phyloP scores from a whole-genome alignment of 2,797 vertebrate species.

The Myiotriccus ornatus region DNA sequence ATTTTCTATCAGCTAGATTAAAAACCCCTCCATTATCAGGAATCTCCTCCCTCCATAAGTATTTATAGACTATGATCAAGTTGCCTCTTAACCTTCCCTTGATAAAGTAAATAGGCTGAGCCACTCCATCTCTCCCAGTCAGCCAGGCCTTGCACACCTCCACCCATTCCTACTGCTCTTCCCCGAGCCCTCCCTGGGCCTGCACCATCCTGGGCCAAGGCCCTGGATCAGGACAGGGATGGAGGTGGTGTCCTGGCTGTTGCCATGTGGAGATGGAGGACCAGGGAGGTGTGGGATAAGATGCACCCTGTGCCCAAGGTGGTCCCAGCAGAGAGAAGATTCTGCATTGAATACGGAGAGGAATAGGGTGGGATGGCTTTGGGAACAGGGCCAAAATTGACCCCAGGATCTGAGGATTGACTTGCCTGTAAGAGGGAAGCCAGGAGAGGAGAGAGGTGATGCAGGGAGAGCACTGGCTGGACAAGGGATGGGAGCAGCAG shows the following conservation, averaged over 20 bases:
- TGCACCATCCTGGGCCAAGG: not conserved
- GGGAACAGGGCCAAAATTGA: not conserved
- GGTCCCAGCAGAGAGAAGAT: not conserved
- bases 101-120: not conserved
- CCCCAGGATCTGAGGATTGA: not conserved
- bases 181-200: not conserved
- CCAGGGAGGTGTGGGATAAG: not conserved
- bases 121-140: not conserved
- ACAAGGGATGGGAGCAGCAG: not conserved
- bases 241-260: not conserved
- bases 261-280: not conserved
- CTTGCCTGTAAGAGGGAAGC: not conserved
- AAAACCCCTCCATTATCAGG: constrained; percentile 60
- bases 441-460: not conserved
- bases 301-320: not conserved
- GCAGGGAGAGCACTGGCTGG: not conserved
- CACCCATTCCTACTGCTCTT: not conserved
- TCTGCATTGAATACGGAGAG: not conserved
- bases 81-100: constrained; percentile 19
- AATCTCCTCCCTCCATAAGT: constrained; percentile 45
- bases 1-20: constrained; percentile 66
- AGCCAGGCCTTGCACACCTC: not conserved
- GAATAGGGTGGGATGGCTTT: not conserved
- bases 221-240: not conserved
- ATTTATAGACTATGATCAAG: constrained; percentile 56